Evolutionary conservation across 2,113 vertebrate species (phyloP).

Genomic region (Haemorhous mexicanus): DNA sequence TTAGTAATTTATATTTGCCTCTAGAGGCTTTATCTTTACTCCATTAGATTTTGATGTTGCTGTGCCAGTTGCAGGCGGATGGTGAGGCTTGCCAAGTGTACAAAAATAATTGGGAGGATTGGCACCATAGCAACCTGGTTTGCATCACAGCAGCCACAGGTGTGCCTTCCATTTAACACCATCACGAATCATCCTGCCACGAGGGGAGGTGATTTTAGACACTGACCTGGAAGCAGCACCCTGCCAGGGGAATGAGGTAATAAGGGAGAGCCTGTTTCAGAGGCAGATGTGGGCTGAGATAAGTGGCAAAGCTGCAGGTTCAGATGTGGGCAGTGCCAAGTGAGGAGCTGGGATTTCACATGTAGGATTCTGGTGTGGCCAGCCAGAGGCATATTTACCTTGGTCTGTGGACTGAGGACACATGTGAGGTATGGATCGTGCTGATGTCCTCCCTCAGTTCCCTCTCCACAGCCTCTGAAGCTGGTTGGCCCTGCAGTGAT

Average conservation of each 20-base stretch:
- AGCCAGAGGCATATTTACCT: neutral
- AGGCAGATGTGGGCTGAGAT: neutral
- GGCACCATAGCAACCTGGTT: accelerated
- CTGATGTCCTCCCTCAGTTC: neutral
- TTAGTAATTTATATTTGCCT: neutral
- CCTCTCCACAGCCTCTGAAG: neutral
- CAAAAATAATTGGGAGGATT: neutral
- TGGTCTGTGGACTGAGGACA: neutral
- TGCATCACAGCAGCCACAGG: neutral
- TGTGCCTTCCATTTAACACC: neutral
- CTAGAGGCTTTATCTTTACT: neutral
- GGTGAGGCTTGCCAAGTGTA: neutral
- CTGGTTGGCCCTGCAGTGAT: neutral
- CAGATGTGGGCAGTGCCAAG: neutral
- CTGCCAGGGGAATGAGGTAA: neutral
- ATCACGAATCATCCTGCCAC: neutral
- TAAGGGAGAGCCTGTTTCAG: neutral
- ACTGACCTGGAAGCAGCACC: neutral
- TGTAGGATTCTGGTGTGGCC: too few relatives aligned
- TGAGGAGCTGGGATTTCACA: neutral
- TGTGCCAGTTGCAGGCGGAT: neutral
- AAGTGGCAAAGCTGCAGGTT: neutral
- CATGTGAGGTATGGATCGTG: neutral
- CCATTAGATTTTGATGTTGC: neutral
- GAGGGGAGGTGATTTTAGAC: neutral